These are phyloP conservation scores for Rhogogaster chlorosoma DNA, from an alignment of 2,888 invertebrate species.

Conservation along the genomic window DNA sequence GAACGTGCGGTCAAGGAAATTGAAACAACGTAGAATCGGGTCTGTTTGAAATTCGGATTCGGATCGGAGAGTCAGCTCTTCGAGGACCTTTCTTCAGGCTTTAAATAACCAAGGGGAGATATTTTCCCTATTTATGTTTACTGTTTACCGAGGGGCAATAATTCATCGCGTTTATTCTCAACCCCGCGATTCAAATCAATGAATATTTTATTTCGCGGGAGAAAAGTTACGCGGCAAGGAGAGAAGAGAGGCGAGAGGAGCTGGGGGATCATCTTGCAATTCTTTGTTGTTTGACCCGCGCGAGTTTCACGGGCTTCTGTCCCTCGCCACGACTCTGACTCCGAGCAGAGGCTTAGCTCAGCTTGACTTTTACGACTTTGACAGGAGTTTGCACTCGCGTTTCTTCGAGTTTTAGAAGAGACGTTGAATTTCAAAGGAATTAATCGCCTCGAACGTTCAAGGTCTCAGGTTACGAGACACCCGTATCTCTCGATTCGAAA, in stretches of 20 bases:
- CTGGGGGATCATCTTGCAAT: constrained; percentile 6
- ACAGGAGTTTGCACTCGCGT: constrained; percentile 47
- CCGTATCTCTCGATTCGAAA: neutral
- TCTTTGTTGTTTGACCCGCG: constrained; percentile 42
- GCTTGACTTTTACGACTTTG: constrained; percentile 42
- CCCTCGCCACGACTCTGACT: constrained; percentile 13
- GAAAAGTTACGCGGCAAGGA: neutral
- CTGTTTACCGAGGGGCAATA: neutral
- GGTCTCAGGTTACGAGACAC: constrained; percentile 20
- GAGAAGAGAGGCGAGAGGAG: neutral
- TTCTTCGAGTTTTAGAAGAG: neutral
- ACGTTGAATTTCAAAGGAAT: constrained; percentile 47
- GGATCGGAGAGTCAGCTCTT: too few species aligned
- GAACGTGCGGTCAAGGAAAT: neutral
- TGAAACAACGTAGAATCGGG: neutral
- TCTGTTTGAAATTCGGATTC: neutral
- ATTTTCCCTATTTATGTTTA: neutral
- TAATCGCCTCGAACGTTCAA: constrained; percentile 37
- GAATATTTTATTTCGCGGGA: constrained; percentile 56
- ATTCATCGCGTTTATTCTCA: neutral
- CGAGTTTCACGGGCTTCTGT: constrained; percentile 10
- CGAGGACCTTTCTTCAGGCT: neutral
- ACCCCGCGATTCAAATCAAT: constrained; percentile 11
- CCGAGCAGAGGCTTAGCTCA: constrained; percentile 10
- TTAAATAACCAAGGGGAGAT: neutral